These are phyloP conservation scores for Pseudochromis fuscus DNA, from an alignment of 2,797 vertebrate species.

Conservation along the genomic window DNA sequence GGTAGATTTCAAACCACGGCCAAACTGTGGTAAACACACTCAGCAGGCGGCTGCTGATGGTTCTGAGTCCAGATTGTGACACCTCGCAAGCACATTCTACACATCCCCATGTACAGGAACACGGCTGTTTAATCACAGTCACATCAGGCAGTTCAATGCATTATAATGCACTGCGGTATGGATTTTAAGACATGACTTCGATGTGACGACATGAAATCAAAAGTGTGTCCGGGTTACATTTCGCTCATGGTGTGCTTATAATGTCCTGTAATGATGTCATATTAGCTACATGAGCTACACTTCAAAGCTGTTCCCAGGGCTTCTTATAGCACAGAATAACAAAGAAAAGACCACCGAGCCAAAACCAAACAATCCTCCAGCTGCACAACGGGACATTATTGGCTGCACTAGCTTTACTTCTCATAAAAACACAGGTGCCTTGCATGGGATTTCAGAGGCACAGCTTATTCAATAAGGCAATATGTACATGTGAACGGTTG, in stretches of 20 bases:
- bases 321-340: slow-evolving; percentile 43
- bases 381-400: slow-evolving; percentile 43
- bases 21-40: slow-evolving; percentile 29
- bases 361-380: slow-evolving; percentile 42
- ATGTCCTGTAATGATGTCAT: slow-evolving; percentile 38
- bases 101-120: slow-evolving; percentile 7
- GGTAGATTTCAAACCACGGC: slow-evolving; percentile 21
- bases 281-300: slow-evolving; percentile 52
- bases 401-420: slow-evolving; percentile 47
- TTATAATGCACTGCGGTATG: slow-evolving; percentile 26
- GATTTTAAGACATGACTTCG: slow-evolving; percentile 47
- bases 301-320: slow-evolving; percentile 45
- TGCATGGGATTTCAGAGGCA: slow-evolving; percentile 66
- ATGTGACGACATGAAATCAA: slow-evolving; percentile 34
- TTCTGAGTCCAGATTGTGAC: slow-evolving; percentile 21
- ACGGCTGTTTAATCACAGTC: slow-evolving; percentile 4
- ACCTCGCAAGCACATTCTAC: slow-evolving; percentile 20
- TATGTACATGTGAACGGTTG: slow-evolving; percentile 67
- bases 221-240: slow-evolving; percentile 44
- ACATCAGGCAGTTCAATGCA: slow-evolving; percentile 29
- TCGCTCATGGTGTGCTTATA: slow-evolving; percentile 43
- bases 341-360: slow-evolving; percentile 30
- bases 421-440: slow-evolving; percentile 60
- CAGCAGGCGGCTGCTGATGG: slow-evolving; percentile 13
- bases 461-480: slow-evolving; percentile 76